Percentiles rank a stretch among this genome's conserved stretches.
Conservation (phyloP, 2,113 vertebrate species). For the Chlorocebus sabaeus region DNA sequence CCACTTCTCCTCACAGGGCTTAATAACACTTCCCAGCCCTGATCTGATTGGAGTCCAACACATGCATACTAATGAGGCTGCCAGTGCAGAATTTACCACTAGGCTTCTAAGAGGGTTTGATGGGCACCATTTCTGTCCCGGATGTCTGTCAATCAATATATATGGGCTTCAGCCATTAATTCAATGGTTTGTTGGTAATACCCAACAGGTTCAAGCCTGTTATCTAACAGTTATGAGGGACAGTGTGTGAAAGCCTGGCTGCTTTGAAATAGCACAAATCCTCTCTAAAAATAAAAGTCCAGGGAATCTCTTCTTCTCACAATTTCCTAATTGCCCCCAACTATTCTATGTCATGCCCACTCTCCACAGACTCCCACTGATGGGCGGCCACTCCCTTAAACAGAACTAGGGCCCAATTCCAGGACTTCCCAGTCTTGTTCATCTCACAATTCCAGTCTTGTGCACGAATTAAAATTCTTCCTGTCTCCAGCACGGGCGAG, state of each 20-base stretch:
- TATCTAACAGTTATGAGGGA: background rate
- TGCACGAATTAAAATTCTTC: accelerated
- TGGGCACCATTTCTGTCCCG: background rate
- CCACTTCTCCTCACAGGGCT: slow-evolving; percentile 23
- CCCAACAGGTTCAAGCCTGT: background rate
- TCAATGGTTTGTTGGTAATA: background rate
- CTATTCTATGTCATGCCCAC: background rate
- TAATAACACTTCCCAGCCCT: slow-evolving; percentile 46
- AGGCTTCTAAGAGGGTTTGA: background rate
- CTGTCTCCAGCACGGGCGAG: background rate
- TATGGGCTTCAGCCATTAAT: background rate
- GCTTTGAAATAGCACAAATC: background rate
- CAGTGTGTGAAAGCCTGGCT: accelerated
- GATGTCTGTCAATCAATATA: background rate
- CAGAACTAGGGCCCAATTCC: too few relatives aligned
- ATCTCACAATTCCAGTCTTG: background rate
- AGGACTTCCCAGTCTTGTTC: background rate
- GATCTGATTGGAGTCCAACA: slow-evolving; percentile 32
- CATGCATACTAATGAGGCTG: slow-evolving; percentile 36
- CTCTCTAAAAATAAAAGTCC: background rate
- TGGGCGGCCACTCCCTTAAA: background rate
- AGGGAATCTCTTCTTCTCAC: background rate
- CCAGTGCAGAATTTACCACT: slow-evolving; percentile 39
- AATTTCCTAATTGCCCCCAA: background rate
- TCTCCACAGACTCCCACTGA: background rate